A percentile compares a stretch with the other conserved stretches of the same genome.
phyloP scores from a whole-genome alignment of 1,140 invertebrate genomes.

The Caenorhabditis elegans region WBcel235 BX284606.5:5509001-5509500 shows the following conservation, averaged over 20 bases:
- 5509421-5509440: not conserved
- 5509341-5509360: constrained; percentile 10
- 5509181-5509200: not conserved
- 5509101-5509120: too few species aligned
- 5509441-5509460: not conserved
- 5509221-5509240: not conserved
- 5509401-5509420: not conserved
- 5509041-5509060: too few species aligned
- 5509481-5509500: not conserved
- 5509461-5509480: too few species aligned
- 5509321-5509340: not conserved
- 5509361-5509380: constrained; percentile 19
- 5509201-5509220: not conserved
- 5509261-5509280: not conserved
- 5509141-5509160: not conserved
- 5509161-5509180: too few species aligned
- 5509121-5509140: too few species aligned
- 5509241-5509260: not conserved
- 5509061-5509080: too few species aligned
- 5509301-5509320: not conserved
- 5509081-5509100: too few species aligned
- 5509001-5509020: too few species aligned
- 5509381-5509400: not conserved
- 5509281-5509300: not conserved
- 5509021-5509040: too few species aligned